phyloP scores from a whole-genome alignment of 1,140 invertebrate species.

The Arion vulgaris region DNA sequence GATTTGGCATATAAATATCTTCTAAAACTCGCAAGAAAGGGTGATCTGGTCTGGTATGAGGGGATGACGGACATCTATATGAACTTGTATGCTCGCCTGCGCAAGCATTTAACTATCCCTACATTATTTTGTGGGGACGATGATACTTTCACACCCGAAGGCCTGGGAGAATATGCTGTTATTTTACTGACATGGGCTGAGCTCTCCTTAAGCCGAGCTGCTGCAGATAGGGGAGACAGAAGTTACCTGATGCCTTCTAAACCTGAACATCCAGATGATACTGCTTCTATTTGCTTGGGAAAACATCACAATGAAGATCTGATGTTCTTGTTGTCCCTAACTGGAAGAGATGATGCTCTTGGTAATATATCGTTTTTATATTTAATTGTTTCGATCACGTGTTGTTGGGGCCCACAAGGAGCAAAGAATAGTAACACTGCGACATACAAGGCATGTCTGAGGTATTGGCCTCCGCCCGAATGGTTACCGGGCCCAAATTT shows the following conservation, averaged over 20 bases:
- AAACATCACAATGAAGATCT: slow-evolving; percentile 42
- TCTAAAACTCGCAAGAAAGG: slow-evolving; percentile 46
- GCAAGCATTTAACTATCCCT: slow-evolving; percentile 61
- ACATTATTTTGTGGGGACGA: slow-evolving; percentile 51
- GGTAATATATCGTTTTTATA: slow-evolving; percentile 2
- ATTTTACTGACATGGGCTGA: slow-evolving; percentile 53
- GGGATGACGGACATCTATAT: slow-evolving; percentile 58
- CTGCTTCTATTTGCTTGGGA: background rate
- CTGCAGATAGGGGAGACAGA: background rate
- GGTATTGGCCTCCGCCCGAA: too few species aligned
- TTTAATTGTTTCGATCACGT: too few species aligned
- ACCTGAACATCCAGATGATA: background rate
- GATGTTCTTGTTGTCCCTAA: slow-evolving; percentile 30
- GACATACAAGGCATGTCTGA: too few species aligned
- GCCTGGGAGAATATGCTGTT: background rate
- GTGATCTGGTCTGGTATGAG: slow-evolving; percentile 38
- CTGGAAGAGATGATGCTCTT: slow-evolving; percentile 18
- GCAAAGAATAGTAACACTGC: too few species aligned
- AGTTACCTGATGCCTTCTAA: background rate
- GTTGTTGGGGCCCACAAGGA: too few species aligned
- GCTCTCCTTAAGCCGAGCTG: slow-evolving; percentile 36
- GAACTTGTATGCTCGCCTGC: slow-evolving; percentile 53
- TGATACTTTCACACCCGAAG: slow-evolving; percentile 3
- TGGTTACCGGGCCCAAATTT: too few species aligned
- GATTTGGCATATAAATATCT: slow-evolving; percentile 64